phyloP scores from a whole-genome alignment of 2,797 vertebrate genomes.

The Glyptemys insculpta region DNA sequence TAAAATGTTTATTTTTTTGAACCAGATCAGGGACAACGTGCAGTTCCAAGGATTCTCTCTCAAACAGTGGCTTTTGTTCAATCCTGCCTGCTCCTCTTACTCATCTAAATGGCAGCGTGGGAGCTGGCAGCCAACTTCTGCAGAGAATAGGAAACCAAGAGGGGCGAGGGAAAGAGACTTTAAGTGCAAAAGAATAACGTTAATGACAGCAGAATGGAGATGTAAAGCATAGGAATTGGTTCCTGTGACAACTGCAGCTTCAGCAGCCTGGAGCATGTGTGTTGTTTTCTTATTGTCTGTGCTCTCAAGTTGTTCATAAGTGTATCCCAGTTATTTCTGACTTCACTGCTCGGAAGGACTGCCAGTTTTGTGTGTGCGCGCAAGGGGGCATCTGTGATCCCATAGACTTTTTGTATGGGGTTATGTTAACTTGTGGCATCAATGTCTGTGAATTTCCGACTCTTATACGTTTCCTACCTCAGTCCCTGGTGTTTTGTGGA shows the following conservation, averaged over 20 bases:
- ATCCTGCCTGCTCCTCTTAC: not conserved
- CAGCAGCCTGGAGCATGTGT: not conserved
- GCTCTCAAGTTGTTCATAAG: not conserved
- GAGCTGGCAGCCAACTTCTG: not conserved
- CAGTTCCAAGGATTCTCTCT: not conserved
- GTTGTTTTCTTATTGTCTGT: not conserved
- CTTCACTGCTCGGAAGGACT: not conserved
- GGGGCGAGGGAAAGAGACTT: not conserved
- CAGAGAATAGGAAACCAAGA: not conserved
- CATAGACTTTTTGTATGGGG: too few species aligned
- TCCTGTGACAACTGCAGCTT: not conserved
- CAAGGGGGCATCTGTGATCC: not conserved
- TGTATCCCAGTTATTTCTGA: not conserved
- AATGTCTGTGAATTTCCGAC: not conserved
- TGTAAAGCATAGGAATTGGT: not conserved
- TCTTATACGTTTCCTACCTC: not conserved
- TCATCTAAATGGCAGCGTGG: not conserved
- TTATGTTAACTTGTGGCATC: not conserved
- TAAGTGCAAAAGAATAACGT: not conserved
- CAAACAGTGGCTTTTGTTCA: too few species aligned
- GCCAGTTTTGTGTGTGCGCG: not conserved
- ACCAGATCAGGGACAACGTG: not conserved
- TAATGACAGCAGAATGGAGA: not conserved
- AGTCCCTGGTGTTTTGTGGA: not conserved
- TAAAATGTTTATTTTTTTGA: too few species aligned